Percentiles rank a stretch among this genome's conserved stretches.
Conservation (phyloP, 2,797 vertebrate genomes). For the Emys orbicularis region DNA sequence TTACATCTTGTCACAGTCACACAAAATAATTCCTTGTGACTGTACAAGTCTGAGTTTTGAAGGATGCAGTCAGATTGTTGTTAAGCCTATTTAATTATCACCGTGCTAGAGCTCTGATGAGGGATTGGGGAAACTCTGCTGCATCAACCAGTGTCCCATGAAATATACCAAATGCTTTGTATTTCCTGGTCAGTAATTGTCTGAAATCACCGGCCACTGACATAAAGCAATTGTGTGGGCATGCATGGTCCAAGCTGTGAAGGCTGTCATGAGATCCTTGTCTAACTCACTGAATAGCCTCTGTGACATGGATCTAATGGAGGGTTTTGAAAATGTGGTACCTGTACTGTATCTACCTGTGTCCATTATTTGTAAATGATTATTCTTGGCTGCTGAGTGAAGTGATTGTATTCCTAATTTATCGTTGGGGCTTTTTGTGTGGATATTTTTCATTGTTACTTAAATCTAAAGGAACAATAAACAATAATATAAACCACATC, state of each 20-base stretch:
- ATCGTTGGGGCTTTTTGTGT: not conserved
- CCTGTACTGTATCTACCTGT: not conserved
- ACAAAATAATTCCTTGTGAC: not conserved
- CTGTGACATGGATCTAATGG: not conserved
- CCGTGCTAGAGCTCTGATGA: not conserved
- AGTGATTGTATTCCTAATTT: not conserved
- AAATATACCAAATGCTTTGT: not conserved
- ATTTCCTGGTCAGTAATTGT: not conserved
- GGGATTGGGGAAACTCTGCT: not conserved
- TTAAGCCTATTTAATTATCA: not conserved
- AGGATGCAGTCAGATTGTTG: not conserved
- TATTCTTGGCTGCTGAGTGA: not conserved
- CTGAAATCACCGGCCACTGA: not conserved
- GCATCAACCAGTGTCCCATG: not conserved
- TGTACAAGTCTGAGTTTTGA: not conserved
- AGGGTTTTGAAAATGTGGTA: not conserved
- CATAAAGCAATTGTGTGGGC: not conserved
- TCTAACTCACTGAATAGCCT: not conserved
- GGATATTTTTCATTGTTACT: slow-evolving; percentile 13
- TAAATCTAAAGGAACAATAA: slow-evolving; percentile 50
- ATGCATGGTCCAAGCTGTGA: not conserved
- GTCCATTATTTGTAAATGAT: not conserved
- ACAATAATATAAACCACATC: slow-evolving; percentile 7
- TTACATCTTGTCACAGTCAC: not conserved
- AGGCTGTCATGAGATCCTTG: not conserved